phyloP scores from a whole-genome alignment of 1,140 invertebrate genomes.

The Probaryconus sp. region DNA sequence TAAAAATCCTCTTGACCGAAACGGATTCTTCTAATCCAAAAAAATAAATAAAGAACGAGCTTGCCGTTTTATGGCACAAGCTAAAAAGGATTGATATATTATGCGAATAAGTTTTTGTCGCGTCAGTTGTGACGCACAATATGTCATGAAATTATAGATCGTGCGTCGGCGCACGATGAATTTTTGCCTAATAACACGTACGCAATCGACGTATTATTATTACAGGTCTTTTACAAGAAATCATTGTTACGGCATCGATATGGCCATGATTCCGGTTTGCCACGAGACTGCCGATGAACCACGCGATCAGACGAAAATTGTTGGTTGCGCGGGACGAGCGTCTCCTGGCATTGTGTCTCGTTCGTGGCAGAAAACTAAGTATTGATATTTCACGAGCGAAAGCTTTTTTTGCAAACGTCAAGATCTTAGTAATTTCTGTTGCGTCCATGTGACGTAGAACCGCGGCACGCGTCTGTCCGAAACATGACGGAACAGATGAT shows the following conservation, averaged over 20 bases:
- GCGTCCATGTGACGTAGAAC: slow-evolving; percentile 52
- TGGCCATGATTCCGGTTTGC: slow-evolving; percentile 45
- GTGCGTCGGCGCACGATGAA: slow-evolving; percentile 35
- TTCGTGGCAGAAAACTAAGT: slow-evolving; percentile 46
- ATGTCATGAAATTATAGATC: slow-evolving; percentile 49
- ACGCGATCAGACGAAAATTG: slow-evolving; percentile 51
- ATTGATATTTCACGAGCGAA: slow-evolving; percentile 53
- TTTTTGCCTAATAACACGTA: slow-evolving; percentile 46
- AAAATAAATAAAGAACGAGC: too few relatives aligned
- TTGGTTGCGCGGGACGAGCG: slow-evolving; percentile 41
- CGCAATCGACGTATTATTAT: slow-evolving; percentile 30
- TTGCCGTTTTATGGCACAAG: too few relatives aligned
- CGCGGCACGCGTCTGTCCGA: slow-evolving; percentile 55
- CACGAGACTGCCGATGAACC: slow-evolving; percentile 33
- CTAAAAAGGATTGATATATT: too few relatives aligned
- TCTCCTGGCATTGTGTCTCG: slow-evolving; percentile 44
- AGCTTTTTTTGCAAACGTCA: slow-evolving; percentile 34
- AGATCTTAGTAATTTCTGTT: slow-evolving; percentile 40
- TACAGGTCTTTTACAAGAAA: slow-evolving; percentile 38
- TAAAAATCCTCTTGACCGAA: too few relatives aligned
- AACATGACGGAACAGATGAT: slow-evolving; percentile 61
- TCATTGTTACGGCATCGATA: slow-evolving; percentile 54
- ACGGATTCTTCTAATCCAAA: too few relatives aligned
- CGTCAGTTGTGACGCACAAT: slow-evolving; percentile 49
- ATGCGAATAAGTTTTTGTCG: slow-evolving; percentile 41